Base-by-base conservation (phyloP, 2,797 vertebrate species). In the Rhinogobio ventralis region DNA sequence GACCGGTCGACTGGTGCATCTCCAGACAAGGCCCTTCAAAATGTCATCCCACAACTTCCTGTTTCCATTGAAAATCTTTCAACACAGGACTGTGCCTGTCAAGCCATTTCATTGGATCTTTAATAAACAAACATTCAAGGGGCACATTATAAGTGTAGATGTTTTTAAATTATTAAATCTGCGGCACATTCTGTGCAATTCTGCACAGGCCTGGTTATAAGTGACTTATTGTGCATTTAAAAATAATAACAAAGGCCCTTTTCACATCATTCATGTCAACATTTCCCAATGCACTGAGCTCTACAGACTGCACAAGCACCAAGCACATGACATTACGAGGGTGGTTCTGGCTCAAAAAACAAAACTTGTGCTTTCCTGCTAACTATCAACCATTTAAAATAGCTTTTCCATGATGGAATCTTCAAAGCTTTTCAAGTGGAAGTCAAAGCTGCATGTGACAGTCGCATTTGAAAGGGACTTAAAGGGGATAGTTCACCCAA, bases 221-320 rank as follows among this genome's bases (percentile, higher is more conserved):
- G n/a, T 42, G 75, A 62, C 45, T 78, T 62, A 45, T 28, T 62
- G 33, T 39, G 20, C 74, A 76, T 25, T 78, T 76, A 76, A 45
- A 78, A 45, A 45, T 45, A 10, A 19, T 17, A 76, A 76, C 53
- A 77, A 77, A 78, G 75, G 45, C 36, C 55, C 75, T 60, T 77
- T 57, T 67, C 60, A 79, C 62, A 36, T 67, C 6, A 79, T 49
- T 66, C 3, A 2, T 51, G 30, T 15, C 46, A 67, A 79, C 45
- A 79, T 79, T 51, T 49, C 45, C 28, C 11, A 79, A 79, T 33
- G 15, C 55, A 25, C 23, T 42, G 53, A 77, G 14, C 23, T 60
- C 74, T 28, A 28, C 4, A 9, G 36, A 42, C 36, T 11, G 36
- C n/a, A n/a, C n/a, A 60, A 60, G 36, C 14, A 17, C 36, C 23